These are phyloP conservation scores for Podiceps cristatus DNA, from an alignment of 2,113 vertebrate species.

Conservation along the genomic window DNA sequence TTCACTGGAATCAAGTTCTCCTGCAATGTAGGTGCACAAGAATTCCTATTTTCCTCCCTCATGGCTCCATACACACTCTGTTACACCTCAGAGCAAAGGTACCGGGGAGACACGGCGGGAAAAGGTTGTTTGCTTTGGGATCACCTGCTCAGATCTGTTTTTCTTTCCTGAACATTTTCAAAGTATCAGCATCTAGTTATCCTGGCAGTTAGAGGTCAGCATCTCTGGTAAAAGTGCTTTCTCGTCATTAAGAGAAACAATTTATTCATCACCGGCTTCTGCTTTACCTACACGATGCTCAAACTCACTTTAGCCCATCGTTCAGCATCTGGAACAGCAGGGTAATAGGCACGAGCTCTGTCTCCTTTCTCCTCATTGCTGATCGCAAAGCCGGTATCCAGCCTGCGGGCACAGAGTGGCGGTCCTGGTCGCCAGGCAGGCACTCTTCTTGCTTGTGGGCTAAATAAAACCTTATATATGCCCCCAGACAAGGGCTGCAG, in stretches of 20 bases:
- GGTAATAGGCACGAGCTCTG: not conserved
- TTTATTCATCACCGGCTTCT: not conserved
- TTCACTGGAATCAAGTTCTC: conserved; percentile 79
- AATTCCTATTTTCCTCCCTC: conserved; percentile 67
- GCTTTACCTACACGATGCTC: not conserved
- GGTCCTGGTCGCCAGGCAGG: not conserved
- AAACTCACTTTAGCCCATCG: not conserved
- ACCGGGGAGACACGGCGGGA: not conserved
- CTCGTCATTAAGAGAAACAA: not conserved
- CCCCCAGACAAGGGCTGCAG: not conserved
- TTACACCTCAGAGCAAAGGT: conserved; percentile 35
- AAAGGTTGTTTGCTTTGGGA: not conserved
- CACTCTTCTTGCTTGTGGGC: not conserved
- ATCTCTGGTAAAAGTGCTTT: not conserved
- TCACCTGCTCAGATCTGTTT: not conserved
- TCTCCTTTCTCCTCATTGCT: not conserved
- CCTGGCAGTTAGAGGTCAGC: not conserved
- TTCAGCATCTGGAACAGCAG: not conserved
- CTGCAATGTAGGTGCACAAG: conserved; percentile 62
- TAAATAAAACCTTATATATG: not conserved
- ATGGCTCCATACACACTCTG: conserved; percentile 9
- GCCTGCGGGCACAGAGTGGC: not conserved
- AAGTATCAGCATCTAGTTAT: not conserved
- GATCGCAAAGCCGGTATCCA: not conserved
- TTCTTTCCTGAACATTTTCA: not conserved